Evolutionary conservation across 2,888 invertebrate species (phyloP).

Genomic region (Cephonodes hylas): DNA sequence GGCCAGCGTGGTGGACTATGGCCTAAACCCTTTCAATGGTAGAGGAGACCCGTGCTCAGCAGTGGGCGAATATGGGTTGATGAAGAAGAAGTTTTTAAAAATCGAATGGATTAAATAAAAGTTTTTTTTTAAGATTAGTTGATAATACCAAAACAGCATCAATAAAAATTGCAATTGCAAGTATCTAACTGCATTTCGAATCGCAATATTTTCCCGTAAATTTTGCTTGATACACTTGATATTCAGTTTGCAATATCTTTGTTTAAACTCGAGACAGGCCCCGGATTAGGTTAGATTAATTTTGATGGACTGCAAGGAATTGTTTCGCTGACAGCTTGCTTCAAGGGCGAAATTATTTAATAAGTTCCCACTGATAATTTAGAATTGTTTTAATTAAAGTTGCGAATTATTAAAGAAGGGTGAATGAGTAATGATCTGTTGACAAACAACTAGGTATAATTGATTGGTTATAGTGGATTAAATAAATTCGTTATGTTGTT

Average conservation of each 20-base stretch:
- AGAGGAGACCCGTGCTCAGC: no score
- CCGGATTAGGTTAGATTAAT: slow-evolving; percentile 77
- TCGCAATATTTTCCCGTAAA: slow-evolving; percentile 28
- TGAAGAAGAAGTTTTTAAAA: no score
- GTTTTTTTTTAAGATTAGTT: no score
- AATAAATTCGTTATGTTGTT: neutral
- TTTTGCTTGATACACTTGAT: slow-evolving; percentile 51
- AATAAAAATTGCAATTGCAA: neutral
- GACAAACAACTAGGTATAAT: neutral
- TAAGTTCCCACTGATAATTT: slow-evolving; percentile 67
- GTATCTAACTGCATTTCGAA: neutral
- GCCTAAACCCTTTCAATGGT: no score
- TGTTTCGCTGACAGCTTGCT: slow-evolving; percentile 74
- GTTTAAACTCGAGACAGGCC: slow-evolving; percentile 72
- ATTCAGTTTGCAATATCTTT: slow-evolving; percentile 75
- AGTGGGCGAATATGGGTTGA: no score
- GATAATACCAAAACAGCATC: neutral
- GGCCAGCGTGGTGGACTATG: no score
- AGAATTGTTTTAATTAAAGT: slow-evolving; percentile 73
- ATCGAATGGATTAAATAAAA: no score
- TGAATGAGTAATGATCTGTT: slow-evolving; percentile 27
- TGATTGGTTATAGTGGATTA: neutral
- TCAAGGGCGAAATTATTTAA: slow-evolving; percentile 68
- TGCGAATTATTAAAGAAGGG: slow-evolving; percentile 57
- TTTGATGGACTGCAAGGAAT: slow-evolving; percentile 77